A percentile compares a stretch with the other conserved stretches of the same genome.
Conservation (phyloP, 2,113 vertebrate species). For the Leucopsar rothschildi region DNA sequence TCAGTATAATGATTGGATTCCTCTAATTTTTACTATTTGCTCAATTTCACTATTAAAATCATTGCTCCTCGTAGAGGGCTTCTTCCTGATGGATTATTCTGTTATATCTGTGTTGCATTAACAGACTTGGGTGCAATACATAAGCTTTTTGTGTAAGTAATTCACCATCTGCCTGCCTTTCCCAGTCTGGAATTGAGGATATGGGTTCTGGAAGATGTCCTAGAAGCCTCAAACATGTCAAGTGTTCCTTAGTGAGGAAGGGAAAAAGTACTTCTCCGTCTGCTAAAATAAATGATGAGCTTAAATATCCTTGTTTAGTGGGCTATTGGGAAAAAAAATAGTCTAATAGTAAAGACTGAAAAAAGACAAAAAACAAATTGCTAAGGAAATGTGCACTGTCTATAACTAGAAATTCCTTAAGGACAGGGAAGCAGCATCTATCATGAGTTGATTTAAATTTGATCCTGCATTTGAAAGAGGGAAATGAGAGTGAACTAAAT, state of each 20-base stretch:
- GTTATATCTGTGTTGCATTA: not conserved
- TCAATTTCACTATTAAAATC: not conserved
- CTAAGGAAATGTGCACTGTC: not conserved
- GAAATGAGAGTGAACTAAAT: not conserved
- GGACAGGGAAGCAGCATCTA: not conserved
- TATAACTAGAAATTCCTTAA: not conserved
- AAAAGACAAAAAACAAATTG: not conserved
- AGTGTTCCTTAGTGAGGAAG: not conserved
- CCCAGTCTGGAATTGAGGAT: not conserved
- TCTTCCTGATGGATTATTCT: not conserved
- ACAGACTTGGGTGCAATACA: not conserved
- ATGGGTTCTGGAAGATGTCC: not conserved
- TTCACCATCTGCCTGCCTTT: not conserved
- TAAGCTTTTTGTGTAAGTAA: not conserved
- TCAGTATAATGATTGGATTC: not conserved
- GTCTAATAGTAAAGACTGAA: not conserved
- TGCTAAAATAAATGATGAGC: not conserved
- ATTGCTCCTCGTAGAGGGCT: not conserved
- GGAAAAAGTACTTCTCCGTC: not conserved
- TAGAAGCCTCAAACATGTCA: not conserved
- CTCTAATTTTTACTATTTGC: not conserved
- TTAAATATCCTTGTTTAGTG: not conserved
- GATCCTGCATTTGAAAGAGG: not conserved
- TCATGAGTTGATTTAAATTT: not conserved
- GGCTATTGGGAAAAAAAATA: not conserved